phyloP scores from a whole-genome alignment of 2,888 invertebrate genomes.

The Hanleya hanleyi region DNA sequence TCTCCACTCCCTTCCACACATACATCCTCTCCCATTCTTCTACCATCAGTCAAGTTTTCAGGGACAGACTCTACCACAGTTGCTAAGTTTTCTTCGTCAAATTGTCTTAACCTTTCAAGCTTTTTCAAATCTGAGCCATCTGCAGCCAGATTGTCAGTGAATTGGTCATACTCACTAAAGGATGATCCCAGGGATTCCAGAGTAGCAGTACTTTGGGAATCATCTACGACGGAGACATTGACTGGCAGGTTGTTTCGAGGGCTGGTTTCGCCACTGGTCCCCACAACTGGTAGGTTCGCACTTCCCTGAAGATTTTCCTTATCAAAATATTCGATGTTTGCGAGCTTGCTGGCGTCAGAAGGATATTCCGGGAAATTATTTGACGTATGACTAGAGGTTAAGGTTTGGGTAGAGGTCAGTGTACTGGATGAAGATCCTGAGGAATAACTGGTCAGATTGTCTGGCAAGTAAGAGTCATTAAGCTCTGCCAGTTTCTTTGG shows the following conservation, averaged over 20 bases:
- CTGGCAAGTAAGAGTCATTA: too few relatives aligned
- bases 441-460: too few relatives aligned
- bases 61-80: background rate
- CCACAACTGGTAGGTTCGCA: background rate
- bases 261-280: background rate
- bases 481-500: too few relatives aligned
- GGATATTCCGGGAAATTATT: too few relatives aligned
- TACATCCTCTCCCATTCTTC: background rate
- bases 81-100: conserved; percentile 27
- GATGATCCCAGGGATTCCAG: too few relatives aligned
- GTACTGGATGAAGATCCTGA: too few relatives aligned
- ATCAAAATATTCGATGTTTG: too few relatives aligned
- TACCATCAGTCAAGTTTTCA: background rate
- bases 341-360: too few relatives aligned
- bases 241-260: background rate
- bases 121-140: conserved; percentile 45
- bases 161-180: too few relatives aligned
- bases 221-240: background rate
- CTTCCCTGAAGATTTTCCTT: background rate
- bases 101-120: conserved; percentile 38
- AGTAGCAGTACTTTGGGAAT: background rate
- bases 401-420: too few relatives aligned
- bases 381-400: too few relatives aligned
- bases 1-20: background rate
- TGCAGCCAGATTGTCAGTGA: background rate